phyloP scores from a whole-genome alignment of 2,888 invertebrate genomes.

The Phaonia tiefii region DNA sequence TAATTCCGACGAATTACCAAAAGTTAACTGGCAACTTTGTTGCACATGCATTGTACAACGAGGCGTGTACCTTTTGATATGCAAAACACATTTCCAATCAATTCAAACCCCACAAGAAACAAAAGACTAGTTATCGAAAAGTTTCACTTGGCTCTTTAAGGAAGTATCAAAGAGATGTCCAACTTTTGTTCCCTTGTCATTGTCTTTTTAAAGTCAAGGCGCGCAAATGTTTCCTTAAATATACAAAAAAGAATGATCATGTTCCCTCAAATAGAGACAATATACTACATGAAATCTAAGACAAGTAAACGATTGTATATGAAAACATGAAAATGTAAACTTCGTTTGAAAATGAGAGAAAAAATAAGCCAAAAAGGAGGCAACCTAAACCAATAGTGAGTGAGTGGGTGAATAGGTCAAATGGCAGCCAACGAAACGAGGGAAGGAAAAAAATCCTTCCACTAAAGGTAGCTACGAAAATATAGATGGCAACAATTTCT shows the following conservation, averaged over 20 bases:
- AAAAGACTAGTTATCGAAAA: slow-evolving; percentile 51
- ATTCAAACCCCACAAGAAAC: too few species aligned
- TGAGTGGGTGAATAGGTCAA: slow-evolving; percentile 79
- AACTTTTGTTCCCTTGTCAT: slow-evolving; percentile 67
- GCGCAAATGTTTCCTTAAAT: slow-evolving; percentile 61
- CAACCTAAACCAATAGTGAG: slow-evolving; percentile 73
- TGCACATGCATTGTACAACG: too few species aligned
- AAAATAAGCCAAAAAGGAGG: slow-evolving; percentile 38
- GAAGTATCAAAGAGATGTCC: slow-evolving; percentile 76
- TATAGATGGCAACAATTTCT: slow-evolving; percentile 18
- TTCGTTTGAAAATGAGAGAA: slow-evolving; percentile 18
- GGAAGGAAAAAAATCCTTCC: slow-evolving; percentile 31
- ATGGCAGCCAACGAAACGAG: slow-evolving; percentile 69
- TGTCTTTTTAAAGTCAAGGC: slow-evolving; percentile 43
- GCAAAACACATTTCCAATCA: too few species aligned
- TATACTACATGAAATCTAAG: slow-evolving; percentile 61
- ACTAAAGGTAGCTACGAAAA: slow-evolving; percentile 39
- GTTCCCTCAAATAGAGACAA: slow-evolving; percentile 50
- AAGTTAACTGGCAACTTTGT: too few species aligned
- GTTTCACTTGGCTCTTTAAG: slow-evolving; percentile 78
- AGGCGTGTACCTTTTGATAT: too few species aligned
- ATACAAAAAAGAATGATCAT: slow-evolving; percentile 41
- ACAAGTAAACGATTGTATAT: slow-evolving; percentile 44
- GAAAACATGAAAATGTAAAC: slow-evolving; percentile 34
- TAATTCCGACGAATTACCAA: too few species aligned